Evolutionary conservation across 2,797 vertebrate species (phyloP), one percentile per base, ranked within the genome.

Genomic region (Sciurus carolinensis): DNA sequence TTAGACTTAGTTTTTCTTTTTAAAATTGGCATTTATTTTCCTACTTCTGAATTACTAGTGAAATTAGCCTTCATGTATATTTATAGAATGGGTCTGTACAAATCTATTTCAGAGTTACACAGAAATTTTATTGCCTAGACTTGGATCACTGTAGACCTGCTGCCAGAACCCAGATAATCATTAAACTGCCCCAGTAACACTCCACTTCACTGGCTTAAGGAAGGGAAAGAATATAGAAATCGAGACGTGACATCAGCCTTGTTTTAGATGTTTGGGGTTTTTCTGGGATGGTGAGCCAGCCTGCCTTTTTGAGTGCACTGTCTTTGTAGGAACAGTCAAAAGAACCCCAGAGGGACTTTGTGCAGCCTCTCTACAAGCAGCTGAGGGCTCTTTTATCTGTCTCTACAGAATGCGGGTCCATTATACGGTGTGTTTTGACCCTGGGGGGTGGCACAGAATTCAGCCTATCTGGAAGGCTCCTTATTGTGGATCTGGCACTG

Each of bases 101-200:
- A 77, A 93, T 87, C 83, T 95, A 66, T 94, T 94, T 96, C 76
- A 88, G 76, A 75, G 87, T 89, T 92, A 92, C 73, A 54, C 66
- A 80, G 84, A 72, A 76, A 67, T 85, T 97, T 97, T 96, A 92
- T 94, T 93, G 91, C 95, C 50, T 67, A 44, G 80, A 42, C 72
- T 47, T 75, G 87, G 75, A 76, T 95, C 50, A 15, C 72, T 88
- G 59, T 54, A n/a, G 84, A 87, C 72, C 50, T 72, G 79, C 94
- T 93, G 73, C 96, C 95, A 94, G 73, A 96, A 85, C 69, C 67
- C 59, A 90, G 96, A 79, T 97, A 97, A 97, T 97, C 93, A 97
- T 98, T 97, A 97, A 97, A 73, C 94, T 39, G 17, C 77, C 83
- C 75, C 39, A 82, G 93, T 66, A 87, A 93, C 69, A 62, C 0